Conservation (phyloP, 2,113 vertebrate species). For the Gymnogyps californianus region DNA sequence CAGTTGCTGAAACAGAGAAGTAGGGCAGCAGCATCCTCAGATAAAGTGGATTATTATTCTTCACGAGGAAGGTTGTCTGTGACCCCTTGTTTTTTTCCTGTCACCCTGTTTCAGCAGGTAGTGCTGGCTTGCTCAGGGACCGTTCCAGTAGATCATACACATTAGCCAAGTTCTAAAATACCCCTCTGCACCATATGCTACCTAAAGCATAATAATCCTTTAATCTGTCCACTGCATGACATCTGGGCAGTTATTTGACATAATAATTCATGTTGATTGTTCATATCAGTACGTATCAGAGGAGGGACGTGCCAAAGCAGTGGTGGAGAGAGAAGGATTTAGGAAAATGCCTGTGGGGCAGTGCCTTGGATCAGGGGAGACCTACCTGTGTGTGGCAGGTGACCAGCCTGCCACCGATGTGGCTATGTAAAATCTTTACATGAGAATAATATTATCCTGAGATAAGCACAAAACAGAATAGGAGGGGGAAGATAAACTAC, state of each 20-base stretch:
- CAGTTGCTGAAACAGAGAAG: neutral
- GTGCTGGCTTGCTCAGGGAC: slow-evolving; percentile 52
- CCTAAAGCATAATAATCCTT: slow-evolving; percentile 70
- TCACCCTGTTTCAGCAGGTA: slow-evolving; percentile 48
- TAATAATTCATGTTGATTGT: slow-evolving; percentile 51
- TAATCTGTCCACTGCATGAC: slow-evolving; percentile 63
- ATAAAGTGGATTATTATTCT: neutral
- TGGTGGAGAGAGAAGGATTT: neutral
- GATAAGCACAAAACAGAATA: neutral
- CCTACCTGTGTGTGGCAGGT: neutral
- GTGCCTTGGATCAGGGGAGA: neutral
- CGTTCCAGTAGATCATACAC: slow-evolving; percentile 55
- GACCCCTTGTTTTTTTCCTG: neutral
- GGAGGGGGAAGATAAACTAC: neutral
- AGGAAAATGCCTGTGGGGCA: neutral
- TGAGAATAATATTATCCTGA: neutral
- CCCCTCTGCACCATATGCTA: slow-evolving; percentile 10
- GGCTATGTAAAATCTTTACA: neutral
- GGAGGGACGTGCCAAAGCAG: neutral
- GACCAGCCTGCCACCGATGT: neutral
- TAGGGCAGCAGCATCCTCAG: neutral
- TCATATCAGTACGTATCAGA: neutral
- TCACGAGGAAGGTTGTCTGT: slow-evolving; percentile 4
- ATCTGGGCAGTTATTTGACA: slow-evolving; percentile 65
- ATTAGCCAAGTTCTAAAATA: slow-evolving; percentile 64